These are phyloP conservation scores for Candoia aspera DNA, from an alignment of 2,113 vertebrate genomes.

Conservation along the genomic window DNA sequence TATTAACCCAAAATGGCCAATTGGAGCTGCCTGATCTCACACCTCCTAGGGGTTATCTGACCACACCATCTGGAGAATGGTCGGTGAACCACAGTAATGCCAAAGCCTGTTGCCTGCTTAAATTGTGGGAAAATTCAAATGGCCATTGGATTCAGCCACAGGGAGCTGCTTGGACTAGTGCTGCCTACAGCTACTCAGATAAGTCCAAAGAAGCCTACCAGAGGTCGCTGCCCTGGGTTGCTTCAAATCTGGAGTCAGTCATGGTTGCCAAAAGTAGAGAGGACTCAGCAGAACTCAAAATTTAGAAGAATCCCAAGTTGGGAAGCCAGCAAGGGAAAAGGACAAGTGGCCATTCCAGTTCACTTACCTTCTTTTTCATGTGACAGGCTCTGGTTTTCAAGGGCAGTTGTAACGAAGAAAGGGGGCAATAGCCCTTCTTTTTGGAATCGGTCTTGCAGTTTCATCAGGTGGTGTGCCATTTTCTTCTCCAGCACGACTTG, in stretches of 20 bases:
- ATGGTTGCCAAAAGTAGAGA: no score
- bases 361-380: conserved; percentile 11
- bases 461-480: conserved; percentile 67
- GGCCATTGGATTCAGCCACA: no score
- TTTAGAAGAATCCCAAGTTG: not conserved
- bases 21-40: not conserved
- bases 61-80: not conserved
- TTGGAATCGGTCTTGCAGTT: conserved; percentile 50
- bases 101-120: not conserved
- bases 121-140: not conserved
- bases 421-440: conserved; percentile 8
- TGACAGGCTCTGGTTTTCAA: not conserved
- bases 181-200: no score
- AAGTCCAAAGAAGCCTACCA: no score
- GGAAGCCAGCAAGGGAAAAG: not conserved
- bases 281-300: not conserved
- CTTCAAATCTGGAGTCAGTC: no score
- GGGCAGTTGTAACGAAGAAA: accelerated
- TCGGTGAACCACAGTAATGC: not conserved
- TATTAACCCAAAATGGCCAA: not conserved
- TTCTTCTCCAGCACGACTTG: conserved; percentile 64
- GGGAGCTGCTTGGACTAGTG: no score
- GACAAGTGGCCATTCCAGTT: not conserved
- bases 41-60: not conserved
- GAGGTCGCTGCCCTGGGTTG: no score